A percentile compares a stretch with the other conserved stretches of the same genome.
Conservation (phyloP, 2,888 invertebrate species). For the Nemapogon koenigi region DNA sequence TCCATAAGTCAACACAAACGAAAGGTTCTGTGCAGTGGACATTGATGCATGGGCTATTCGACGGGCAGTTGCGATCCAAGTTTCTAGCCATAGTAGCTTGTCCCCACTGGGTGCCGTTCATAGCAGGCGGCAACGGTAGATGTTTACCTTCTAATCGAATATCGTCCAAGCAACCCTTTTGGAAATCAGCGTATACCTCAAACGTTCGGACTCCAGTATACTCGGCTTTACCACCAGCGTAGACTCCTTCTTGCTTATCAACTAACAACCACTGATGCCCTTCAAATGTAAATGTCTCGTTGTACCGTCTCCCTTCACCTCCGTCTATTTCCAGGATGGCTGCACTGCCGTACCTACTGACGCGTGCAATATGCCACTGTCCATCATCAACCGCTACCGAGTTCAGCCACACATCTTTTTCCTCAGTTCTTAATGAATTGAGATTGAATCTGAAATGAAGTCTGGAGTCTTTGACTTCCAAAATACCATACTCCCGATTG, state of each 20-base stretch:
- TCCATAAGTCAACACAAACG: conserved; percentile 97
- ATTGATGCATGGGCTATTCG: conserved; percentile 93
- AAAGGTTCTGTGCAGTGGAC: conserved; percentile 93
- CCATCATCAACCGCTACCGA: conserved; percentile 93
- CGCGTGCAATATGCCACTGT: conserved; percentile 94
- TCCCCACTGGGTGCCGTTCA: conserved; percentile 96
- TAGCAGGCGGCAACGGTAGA: conserved; percentile 90
- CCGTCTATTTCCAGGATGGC: conserved; percentile 93
- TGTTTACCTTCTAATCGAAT: conserved; percentile 92
- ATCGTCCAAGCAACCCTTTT: conserved; percentile 81
- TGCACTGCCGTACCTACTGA: conserved; percentile 90
- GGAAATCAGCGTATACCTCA: conserved; percentile 93
- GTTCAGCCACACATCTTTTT: conserved; percentile 88
- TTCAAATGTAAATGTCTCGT: conserved; percentile 88
- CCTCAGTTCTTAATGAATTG: conserved; percentile 89
- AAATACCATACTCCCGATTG: conserved; percentile 90
- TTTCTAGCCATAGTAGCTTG: conserved; percentile 94
- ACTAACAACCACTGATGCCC: conserved; percentile 93
- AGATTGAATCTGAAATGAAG: conserved; percentile 92
- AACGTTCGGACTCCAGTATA: conserved; percentile 93
- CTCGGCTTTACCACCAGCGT: conserved; percentile 94
- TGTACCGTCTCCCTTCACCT: conserved; percentile 92
- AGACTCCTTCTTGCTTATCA: conserved; percentile 94
- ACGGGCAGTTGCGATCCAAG: conserved; percentile 90
- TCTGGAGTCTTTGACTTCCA: conserved; percentile 89